These are phyloP conservation scores for Ctenopoma multispine DNA, from an alignment of 2,797 vertebrate genomes.

Conservation along the genomic window DNA sequence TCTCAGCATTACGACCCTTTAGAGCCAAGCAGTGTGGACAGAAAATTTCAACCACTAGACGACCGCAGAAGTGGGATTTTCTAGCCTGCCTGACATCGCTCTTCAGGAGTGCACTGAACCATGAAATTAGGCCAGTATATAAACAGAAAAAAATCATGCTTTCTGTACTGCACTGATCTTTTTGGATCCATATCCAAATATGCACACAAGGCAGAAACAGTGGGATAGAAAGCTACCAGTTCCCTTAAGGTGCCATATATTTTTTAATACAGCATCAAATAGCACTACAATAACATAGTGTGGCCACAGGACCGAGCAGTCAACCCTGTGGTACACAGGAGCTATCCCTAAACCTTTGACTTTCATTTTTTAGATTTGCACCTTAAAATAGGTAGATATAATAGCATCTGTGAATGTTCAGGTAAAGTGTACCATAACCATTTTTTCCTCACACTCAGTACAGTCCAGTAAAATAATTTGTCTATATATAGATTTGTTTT, in stretches of 20 bases:
- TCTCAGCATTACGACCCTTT: background rate
- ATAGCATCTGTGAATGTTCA: conserved; percentile 50
- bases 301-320: conserved; percentile 66
- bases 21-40: background rate
- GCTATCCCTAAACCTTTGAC: conserved; percentile 54
- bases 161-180: conserved; percentile 22
- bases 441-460: conserved; percentile 34
- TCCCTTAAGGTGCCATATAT: conserved; percentile 43
- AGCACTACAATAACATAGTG: conserved; percentile 74
- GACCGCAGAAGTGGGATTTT: conserved; percentile 8
- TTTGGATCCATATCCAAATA: conserved; percentile 12
- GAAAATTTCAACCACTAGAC: conserved; percentile 2
- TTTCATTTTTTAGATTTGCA: conserved; percentile 40
- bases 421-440: conserved; percentile 45
- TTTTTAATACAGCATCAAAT: conserved; percentile 69
- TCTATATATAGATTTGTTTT: conserved; percentile 24
- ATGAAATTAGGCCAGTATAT: conserved; percentile 17
- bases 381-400: conserved; percentile 46
- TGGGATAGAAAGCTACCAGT: conserved; percentile 43
- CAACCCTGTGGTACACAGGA: conserved; percentile 75
- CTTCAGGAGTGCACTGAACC: conserved; percentile 25
- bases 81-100: conserved; percentile 3
- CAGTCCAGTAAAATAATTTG: conserved; percentile 55
- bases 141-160: conserved; percentile 24
- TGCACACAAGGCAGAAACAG: conserved; percentile 38